phyloP scores from a whole-genome alignment of 1,140 invertebrate genomes.

The Babylonia areolata region DNA sequence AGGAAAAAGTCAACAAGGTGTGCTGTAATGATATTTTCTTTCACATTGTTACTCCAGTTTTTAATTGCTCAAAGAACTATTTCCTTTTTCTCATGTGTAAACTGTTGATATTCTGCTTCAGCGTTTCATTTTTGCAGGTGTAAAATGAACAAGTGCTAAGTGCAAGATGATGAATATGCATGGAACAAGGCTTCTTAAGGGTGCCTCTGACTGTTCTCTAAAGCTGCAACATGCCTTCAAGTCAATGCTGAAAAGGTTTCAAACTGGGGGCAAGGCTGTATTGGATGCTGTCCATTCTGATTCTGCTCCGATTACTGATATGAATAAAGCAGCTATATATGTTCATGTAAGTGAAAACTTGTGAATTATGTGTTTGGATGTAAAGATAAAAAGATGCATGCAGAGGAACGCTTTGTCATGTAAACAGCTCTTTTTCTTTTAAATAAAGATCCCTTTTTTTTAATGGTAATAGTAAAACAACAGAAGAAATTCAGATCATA shows the following conservation, averaged over 20 bases:
- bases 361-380: neutral
- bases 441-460: too few relatives aligned
- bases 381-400: neutral
- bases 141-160: neutral
- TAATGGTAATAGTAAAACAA: too few relatives aligned
- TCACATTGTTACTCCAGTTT: too few relatives aligned
- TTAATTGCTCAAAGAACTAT: too few relatives aligned
- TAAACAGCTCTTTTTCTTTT: too few relatives aligned
- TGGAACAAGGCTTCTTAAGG: neutral
- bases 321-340: slow-evolving; percentile 39
- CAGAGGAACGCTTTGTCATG: too few relatives aligned
- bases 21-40: too few relatives aligned
- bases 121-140: neutral
- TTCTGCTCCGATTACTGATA: slow-evolving; percentile 9
- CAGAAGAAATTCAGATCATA: too few relatives aligned
- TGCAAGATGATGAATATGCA: neutral
- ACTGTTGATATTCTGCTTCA: too few relatives aligned
- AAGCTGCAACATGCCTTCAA: neutral
- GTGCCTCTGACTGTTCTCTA: neutral
- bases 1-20: too few relatives aligned
- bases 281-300: neutral
- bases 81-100: too few relatives aligned
- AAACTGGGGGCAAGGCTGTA: neutral
- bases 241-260: neutral
- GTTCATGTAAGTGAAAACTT: slow-evolving; percentile 46